These are phyloP conservation scores for Pipistrellus nathusii DNA, from an alignment of 2,797 vertebrate species.

Conservation along the genomic window DNA sequence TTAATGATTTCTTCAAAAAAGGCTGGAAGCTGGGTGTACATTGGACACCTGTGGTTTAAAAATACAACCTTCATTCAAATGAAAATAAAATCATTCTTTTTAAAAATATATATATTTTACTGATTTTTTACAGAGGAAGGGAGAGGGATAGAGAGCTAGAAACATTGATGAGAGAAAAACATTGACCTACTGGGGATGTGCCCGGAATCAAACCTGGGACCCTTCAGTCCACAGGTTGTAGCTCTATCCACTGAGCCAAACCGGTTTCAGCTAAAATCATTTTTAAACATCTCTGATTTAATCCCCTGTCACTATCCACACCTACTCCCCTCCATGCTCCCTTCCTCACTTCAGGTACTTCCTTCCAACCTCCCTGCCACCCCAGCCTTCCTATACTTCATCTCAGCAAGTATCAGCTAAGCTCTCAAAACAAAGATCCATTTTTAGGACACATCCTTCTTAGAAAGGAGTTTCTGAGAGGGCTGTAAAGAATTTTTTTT, in stretches of 20 bases:
- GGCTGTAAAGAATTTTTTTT: not conserved
- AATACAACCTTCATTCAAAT: not conserved
- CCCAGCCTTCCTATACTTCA: not conserved
- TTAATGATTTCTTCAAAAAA: not conserved
- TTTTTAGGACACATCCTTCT: not conserved
- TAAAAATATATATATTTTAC: too few species aligned
- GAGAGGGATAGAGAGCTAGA: too few species aligned
- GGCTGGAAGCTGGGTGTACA: not conserved
- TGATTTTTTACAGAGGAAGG: too few species aligned
- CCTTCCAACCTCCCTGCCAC: not conserved
- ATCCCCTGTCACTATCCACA: not conserved
- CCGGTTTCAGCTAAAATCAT: not conserved
- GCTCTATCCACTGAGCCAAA: too few species aligned
- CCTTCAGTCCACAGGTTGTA: too few species aligned
- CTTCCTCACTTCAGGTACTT: not conserved
- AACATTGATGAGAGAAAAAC: too few species aligned
- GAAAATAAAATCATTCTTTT: too few species aligned
- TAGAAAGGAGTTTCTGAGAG: not conserved
- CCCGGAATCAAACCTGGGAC: too few species aligned
- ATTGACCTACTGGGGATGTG: too few species aligned
- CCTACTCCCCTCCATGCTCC: not conserved
- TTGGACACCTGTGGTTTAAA: not conserved
- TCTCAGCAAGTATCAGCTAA: not conserved
- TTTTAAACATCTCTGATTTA: not conserved
- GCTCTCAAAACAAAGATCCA: constrained; percentile 5